phyloP scores from a whole-genome alignment of 2,888 invertebrate genomes.

The Drosophila rellima region DNA sequence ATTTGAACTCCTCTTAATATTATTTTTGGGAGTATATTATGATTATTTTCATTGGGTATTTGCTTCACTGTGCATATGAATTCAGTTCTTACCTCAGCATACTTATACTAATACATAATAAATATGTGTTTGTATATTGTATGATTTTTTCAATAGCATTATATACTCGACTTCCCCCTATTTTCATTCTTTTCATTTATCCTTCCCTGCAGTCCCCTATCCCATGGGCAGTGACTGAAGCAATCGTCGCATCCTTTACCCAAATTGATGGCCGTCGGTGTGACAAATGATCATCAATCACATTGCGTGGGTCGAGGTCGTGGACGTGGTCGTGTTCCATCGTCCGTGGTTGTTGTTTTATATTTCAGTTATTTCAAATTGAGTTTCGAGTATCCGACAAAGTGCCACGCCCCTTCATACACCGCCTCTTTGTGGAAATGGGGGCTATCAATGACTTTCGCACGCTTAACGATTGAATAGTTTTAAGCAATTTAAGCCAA shows the following conservation, averaged over 20 bases:
- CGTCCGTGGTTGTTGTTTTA: conserved; percentile 4
- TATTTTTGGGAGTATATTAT: not conserved
- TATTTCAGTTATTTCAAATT: conserved; percentile 11
- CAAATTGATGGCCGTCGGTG: conserved; percentile 67
- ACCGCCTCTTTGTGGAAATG: not conserved
- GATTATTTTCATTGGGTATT: not conserved
- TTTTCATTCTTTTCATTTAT: not conserved
- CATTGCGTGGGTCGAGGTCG: conserved; percentile 57
- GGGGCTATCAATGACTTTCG: conserved; percentile 57
- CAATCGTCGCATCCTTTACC: conserved; percentile 68
- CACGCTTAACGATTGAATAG: conserved; percentile 75
- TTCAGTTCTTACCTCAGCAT: conserved; percentile 19
- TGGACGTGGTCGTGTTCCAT: not conserved
- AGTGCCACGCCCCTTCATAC: conserved; percentile 23
- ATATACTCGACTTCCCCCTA: not conserved
- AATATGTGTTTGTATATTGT: conserved; percentile 5
- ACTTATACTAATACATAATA: conserved; percentile 23
- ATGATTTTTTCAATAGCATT: not conserved
- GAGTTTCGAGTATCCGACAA: conserved; percentile 27
- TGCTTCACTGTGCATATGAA: conserved; percentile 39
- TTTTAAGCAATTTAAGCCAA: conserved; percentile 65
- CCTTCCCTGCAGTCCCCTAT: not conserved
- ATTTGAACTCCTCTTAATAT: not conserved
- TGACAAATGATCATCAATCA: conserved; percentile 82
- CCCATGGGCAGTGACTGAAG: not conserved